Conservation (phyloP, 1,140 invertebrate species). For the Brachionus sp. region DNA sequence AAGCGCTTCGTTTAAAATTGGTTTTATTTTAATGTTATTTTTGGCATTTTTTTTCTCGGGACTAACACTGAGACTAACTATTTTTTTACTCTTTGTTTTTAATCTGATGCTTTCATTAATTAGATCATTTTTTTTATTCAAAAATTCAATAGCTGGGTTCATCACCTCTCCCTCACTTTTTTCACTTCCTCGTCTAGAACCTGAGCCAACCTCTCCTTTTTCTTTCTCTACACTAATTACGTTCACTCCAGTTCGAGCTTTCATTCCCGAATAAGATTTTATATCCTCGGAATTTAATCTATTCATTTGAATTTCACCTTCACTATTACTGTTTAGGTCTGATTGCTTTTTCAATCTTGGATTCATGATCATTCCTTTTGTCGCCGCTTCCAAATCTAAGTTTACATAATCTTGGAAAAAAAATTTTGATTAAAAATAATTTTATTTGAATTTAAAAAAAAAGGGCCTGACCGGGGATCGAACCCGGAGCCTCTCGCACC, state of each 20-base stretch:
- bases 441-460: neutral
- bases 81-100: conserved; percentile 39
- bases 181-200: neutral
- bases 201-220: neutral
- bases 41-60: conserved; percentile 1
- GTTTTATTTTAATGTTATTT: conserved; percentile 26
- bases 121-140: conserved; percentile 16
- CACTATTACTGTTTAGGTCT: neutral
- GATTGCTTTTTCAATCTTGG: conserved; percentile 16
- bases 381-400: neutral
- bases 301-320: conserved; percentile 26
- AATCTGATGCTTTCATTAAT: neutral
- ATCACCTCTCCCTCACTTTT: conserved; percentile 40
- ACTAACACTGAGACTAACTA: neutral
- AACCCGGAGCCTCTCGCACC: neutral
- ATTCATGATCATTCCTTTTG: neutral
- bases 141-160: neutral
- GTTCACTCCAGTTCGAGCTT: neutral
- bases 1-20: neutral
- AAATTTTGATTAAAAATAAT: neutral
- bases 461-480: neutral
- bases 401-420: conserved; percentile 32
- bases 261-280: neutral
- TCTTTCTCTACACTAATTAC: neutral
- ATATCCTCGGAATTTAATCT: neutral